Evolutionary conservation across 2,888 invertebrate genomes (phyloP), one percentile per base, ranked within the genome.

Genomic region (Ophion costatus): DNA sequence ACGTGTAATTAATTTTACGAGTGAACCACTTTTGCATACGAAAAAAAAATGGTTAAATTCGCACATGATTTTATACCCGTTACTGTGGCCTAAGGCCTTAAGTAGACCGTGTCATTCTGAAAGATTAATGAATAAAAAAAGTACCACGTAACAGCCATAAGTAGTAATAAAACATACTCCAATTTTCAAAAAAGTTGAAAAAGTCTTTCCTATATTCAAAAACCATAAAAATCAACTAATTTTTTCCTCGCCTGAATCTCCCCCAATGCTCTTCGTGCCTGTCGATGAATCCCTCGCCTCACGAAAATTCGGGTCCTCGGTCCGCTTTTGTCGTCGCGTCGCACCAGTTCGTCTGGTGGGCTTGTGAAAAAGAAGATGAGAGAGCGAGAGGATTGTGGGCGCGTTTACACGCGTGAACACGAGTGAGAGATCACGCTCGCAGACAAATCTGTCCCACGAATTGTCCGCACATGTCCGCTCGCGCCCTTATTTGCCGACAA

Each of bases 381-480:
- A 66, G 17, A 22, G 56, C 74, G 51, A 57, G 80, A 78, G 59
- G 20, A 71, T 66, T 42, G 67, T 66, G n/a, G 86, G 79, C 71
- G 82, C 89, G 90, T 91, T 90, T 90, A 90, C 89, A 56, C 5
- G 45, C 45, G 45, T 20, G 88, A 85, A 83, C 71, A 87, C 84
- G 86, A 80, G 87, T 85, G 74, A 87, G 87, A 89, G 88, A 89
- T 89, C 87, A 85, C 88, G 89, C 81, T 85, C 33, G 86, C 87
- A 89, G 91, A 89, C 91, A 93, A 93, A 93, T 93, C 93, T 93
- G 92, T 91, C 91, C 90, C 87, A 84, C 86, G 93, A 90, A 93
- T 93, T 93, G 93, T 93, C 90, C 90, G 92, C 93, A 93, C 93
- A 93, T 93, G 93, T 91, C 89, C 91, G 86, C 88, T 87, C 88